A percentile compares a stretch with the other conserved stretches of the same genome.
phyloP scores from a whole-genome alignment of 2,113 vertebrate genomes.

The Tupaia chinensis region DNA sequence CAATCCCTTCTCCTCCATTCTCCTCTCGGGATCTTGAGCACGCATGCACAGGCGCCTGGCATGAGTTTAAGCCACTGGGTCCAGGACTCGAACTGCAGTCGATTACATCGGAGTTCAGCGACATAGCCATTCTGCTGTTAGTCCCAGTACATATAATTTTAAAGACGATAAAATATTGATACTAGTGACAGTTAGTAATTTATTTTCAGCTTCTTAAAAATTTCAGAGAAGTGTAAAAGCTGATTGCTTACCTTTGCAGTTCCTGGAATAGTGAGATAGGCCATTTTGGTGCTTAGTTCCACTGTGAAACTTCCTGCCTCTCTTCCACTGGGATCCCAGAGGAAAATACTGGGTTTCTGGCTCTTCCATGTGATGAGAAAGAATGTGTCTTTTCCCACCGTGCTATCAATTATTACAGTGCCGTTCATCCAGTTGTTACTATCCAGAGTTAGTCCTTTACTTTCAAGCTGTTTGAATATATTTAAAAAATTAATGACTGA shows the following conservation, averaged over 20 bases:
- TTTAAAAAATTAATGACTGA: conserved; percentile 29
- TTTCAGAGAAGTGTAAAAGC: background rate
- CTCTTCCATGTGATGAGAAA: conserved; percentile 82
- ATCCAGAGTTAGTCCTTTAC: conserved; percentile 66
- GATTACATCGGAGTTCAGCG: no score
- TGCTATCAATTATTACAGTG: conserved; percentile 85
- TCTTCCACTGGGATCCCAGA: conserved; percentile 84
- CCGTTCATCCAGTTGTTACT: conserved; percentile 80
- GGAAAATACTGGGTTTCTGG: conserved; percentile 46
- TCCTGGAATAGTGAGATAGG: conserved; percentile 81
- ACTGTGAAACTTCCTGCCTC: conserved; percentile 53
- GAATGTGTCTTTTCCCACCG: conserved; percentile 87
- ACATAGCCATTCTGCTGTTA: no score
- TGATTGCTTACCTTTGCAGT: conserved; percentile 84
- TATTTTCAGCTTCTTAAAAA: background rate
- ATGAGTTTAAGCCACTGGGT: no score
- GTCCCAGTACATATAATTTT: background rate
- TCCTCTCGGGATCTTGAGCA: no score
- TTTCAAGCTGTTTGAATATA: conserved; percentile 86
- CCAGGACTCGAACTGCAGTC: no score
- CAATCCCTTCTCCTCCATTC: no score
- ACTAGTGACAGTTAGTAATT: background rate
- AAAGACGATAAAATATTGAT: background rate
- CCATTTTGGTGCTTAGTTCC: background rate
- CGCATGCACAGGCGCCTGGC: no score